Evolutionary conservation across 1,140 invertebrate species (phyloP), one percentile per base, ranked within the genome.

Genomic region (Rhopalosiphum maidis): DNA sequence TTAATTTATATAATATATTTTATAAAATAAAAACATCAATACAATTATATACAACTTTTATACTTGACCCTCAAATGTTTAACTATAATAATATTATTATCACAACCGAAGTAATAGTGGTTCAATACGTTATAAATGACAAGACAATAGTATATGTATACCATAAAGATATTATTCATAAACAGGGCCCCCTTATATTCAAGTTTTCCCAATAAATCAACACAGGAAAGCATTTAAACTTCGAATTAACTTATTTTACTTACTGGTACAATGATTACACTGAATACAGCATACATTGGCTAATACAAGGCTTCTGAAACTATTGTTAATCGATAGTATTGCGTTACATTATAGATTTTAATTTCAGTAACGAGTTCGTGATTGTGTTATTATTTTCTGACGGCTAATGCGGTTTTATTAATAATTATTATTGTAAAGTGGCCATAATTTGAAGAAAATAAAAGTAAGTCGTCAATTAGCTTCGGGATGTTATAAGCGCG

Each of bases 341-440:
- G 15, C 11, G 6, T 90, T 60, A 90, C 23, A 41, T 43, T 37
- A 55, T 55, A 21, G 54, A 90, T 90, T 37, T 55, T 55, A 22
- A 55, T 90, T 90, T 43, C 22, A 90, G 9, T 1, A 25, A 60
- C 41, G 23, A 41, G 35, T 60, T 90, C 54, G 23, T 55, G 54
- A 60, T 60, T 90, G 25, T 41, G 88, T 30, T 60, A 90, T 90
- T 90, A 90, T 60, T 88, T 90, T 90, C 23, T 90, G 23, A 30
- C 4, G 0, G 11, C 11, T 41, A 60, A 60, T 41, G 35, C 25
- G 21, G 9, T 41, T 60, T 60, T 60, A 90, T 90, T 90, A 54
- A 51, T 88, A 89, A 35, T 55, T 18, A 21, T 18, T 18, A 77
- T 77, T n/a, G n/a, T 77, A 55, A 30, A 41, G 35, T 90, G n/a